Evolutionary conservation across 2,888 invertebrate genomes (phyloP).

Genomic region (Hypsopygia costalis): DNA sequence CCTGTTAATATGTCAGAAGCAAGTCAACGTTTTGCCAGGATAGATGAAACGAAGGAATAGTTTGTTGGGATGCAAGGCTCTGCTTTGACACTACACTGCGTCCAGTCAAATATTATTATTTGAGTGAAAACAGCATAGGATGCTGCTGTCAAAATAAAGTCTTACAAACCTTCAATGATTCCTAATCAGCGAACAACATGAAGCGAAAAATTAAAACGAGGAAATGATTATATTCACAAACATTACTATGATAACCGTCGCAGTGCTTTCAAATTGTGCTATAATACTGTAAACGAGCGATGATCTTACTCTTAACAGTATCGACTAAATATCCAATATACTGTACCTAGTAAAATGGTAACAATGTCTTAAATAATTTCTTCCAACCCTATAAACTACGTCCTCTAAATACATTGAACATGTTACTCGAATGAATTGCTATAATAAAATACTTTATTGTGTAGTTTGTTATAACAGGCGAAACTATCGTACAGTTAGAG

Average conservation of each 20-base stretch:
- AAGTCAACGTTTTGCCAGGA: conserved; percentile 64
- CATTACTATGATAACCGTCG: conserved; percentile 32
- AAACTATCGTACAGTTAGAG: conserved; percentile 61
- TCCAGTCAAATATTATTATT: conserved; percentile 66
- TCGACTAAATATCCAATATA: conserved; percentile 24
- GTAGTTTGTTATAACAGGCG: conserved; percentile 44
- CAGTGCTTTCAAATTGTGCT: conserved; percentile 36
- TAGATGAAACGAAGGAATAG: conserved; percentile 42
- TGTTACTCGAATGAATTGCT: conserved; percentile 70
- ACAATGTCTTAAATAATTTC: conserved; percentile 51
- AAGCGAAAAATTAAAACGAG: conserved; percentile 36
- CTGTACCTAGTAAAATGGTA: conserved; percentile 45
- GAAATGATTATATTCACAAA: conserved; percentile 35
- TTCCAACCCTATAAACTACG: conserved; percentile 63
- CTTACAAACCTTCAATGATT: conserved; percentile 46
- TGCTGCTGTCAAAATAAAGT: conserved; percentile 58
- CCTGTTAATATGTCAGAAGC: conserved; percentile 44
- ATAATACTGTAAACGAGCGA: conserved; percentile 32
- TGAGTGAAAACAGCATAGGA: conserved; percentile 63
- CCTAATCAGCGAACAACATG: conserved; percentile 36
- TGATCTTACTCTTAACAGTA: conserved; percentile 25
- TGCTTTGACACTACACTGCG: conserved; percentile 56
- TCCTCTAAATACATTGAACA: conserved; percentile 51
- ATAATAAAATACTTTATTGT: conserved; percentile 58
- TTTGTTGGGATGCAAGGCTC: conserved; percentile 38